These are phyloP conservation scores for Leptinotarsa haldemani DNA, from an alignment of 2,888 invertebrate species.

Conservation along the genomic window DNA sequence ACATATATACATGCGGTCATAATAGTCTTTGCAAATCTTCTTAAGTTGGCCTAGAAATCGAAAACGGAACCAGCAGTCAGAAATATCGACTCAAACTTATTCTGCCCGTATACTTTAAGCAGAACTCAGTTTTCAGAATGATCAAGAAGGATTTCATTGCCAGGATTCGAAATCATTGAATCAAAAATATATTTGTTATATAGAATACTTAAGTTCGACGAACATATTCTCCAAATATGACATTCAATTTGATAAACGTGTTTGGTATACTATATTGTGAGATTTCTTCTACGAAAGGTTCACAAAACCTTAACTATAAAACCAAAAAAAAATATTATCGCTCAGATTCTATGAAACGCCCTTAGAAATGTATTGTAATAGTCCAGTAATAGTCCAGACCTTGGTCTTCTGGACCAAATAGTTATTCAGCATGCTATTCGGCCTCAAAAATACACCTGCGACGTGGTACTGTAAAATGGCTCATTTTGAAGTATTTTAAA, in stretches of 20 bases:
- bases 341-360: too few relatives aligned
- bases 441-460: background rate
- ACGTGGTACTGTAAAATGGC: slow-evolving; percentile 28
- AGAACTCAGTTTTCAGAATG: slow-evolving; percentile 15
- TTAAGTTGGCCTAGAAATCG: slow-evolving; percentile 84
- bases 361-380: background rate
- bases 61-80: slow-evolving; percentile 65
- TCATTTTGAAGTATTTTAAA: too few relatives aligned
- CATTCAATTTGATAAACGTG: too few relatives aligned
- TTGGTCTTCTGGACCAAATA: background rate
- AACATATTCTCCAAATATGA: too few relatives aligned
- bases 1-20: slow-evolving; percentile 96
- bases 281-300: too few relatives aligned
- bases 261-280: too few relatives aligned
- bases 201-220: too few relatives aligned
- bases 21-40: slow-evolving; percentile 95
- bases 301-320: slow-evolving; percentile 51
- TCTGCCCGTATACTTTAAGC: slow-evolving; percentile 32
- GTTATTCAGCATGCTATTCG: slow-evolving; percentile 6
- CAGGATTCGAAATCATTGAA: background rate
- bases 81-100: slow-evolving; percentile 42
- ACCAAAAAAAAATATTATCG: background rate
- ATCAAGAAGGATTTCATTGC: background rate
- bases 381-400: too few relatives aligned
- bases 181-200: too few relatives aligned